A percentile compares a stretch with the other conserved stretches of the same genome.
Evolutionary conservation across 2,888 invertebrate species (phyloP).

Genomic region (Sabatieria punctata): DNA sequence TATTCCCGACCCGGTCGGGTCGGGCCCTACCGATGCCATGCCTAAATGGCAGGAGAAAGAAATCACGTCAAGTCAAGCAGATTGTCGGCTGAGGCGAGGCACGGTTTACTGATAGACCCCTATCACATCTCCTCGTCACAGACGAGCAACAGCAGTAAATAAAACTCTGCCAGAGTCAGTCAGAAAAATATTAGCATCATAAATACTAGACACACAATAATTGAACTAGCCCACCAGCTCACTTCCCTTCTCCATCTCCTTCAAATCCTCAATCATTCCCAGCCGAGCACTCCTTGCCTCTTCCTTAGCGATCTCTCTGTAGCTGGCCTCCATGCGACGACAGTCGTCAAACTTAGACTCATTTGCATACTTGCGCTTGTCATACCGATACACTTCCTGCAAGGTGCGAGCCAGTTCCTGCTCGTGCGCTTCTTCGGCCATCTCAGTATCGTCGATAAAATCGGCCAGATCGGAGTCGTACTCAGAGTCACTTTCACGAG

Average conservation of each 20-base stretch:
- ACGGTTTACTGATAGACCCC: too few species aligned
- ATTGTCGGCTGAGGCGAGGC: too few species aligned
- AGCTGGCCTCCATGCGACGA: conserved; percentile 18
- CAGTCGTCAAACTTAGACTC: conserved; percentile 20
- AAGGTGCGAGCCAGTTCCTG: conserved; percentile 17
- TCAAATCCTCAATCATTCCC: conserved; percentile 20
- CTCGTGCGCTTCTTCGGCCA: conserved; percentile 9
- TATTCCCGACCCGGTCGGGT: too few species aligned
- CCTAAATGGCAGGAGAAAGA: too few species aligned
- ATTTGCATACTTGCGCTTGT: conserved; percentile 20
- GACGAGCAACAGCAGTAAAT: too few species aligned
- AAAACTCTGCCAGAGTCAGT: too few species aligned
- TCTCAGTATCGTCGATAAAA: conserved; percentile 26
- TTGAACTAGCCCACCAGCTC: too few species aligned
- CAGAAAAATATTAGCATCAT: too few species aligned
- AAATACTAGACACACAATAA: too few species aligned
- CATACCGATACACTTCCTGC: conserved; percentile 22
- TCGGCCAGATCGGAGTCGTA: conserved; percentile 26
- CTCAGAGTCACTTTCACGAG: conserved; percentile 21
- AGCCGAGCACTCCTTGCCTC: conserved; percentile 20
- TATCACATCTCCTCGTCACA: too few species aligned
- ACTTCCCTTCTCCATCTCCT: conserved; percentile 17
- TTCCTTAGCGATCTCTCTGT: conserved; percentile 19
- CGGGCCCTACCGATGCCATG: too few species aligned
- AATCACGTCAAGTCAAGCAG: too few species aligned